Evolutionary conservation across 1,140 invertebrate species (phyloP).

Genomic region (Carcinoscorpius rotundicauda): DNA sequence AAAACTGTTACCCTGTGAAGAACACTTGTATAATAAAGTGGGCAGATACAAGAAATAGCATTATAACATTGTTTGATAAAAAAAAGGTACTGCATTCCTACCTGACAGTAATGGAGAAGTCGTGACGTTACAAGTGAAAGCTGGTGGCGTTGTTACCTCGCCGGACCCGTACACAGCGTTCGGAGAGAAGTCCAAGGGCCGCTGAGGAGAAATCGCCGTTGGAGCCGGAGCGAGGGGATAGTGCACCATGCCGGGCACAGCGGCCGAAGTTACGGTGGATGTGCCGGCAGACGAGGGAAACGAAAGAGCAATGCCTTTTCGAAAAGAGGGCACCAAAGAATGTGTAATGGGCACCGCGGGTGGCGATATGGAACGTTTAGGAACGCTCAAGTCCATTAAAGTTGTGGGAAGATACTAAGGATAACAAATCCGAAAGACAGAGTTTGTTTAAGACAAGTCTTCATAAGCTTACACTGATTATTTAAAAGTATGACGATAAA

Average conservation of each 20-base stretch:
- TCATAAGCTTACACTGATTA: too few species aligned
- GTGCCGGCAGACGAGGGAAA: background rate
- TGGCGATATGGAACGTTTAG: slow-evolving; percentile 55
- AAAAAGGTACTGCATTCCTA: too few species aligned
- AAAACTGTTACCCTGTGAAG: too few species aligned
- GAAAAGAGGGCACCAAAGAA: slow-evolving; percentile 37
- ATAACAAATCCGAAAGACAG: too few species aligned
- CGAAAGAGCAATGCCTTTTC: slow-evolving; percentile 33
- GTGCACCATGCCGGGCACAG: slow-evolving; percentile 15
- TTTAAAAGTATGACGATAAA: too few species aligned
- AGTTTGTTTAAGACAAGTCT: too few species aligned
- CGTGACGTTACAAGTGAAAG: too few species aligned
- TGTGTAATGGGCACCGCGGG: slow-evolving; percentile 36
- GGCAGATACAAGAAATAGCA: too few species aligned
- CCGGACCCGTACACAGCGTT: background rate
- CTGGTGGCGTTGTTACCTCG: too few species aligned
- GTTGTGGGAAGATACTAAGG: background rate
- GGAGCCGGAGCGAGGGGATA: slow-evolving; percentile 4
- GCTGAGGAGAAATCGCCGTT: slow-evolving; percentile 8
- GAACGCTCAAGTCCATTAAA: slow-evolving; percentile 18
- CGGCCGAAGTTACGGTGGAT: background rate
- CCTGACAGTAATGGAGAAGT: too few species aligned
- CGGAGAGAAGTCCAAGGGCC: slow-evolving; percentile 8
- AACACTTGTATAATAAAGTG: too few species aligned
- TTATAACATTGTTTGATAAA: too few species aligned